phyloP scores from a whole-genome alignment of 2,113 vertebrate genomes.

The Semicossyphus pulcher region DNA sequence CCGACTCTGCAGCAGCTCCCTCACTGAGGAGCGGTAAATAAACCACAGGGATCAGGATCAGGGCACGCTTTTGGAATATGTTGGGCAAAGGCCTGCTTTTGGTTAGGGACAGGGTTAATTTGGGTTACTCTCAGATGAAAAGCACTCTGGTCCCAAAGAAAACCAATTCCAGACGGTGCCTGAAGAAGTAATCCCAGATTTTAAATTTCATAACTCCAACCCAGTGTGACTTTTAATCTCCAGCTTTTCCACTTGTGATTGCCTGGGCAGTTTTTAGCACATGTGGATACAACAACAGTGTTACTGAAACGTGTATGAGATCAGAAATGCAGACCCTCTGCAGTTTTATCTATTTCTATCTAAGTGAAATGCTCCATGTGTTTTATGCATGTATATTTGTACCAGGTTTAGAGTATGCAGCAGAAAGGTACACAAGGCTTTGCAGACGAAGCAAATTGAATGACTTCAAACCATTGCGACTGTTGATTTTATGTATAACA shows the following conservation, averaged over 20 bases:
- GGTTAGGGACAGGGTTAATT: constrained; percentile 62
- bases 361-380: too few relatives aligned
- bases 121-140: constrained; percentile 61
- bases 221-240: constrained; percentile 37
- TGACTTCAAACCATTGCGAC: not conserved
- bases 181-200: constrained; percentile 62
- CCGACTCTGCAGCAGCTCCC: constrained; percentile 31
- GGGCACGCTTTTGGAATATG: constrained; percentile 29
- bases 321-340: not conserved
- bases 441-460: not conserved
- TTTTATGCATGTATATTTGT: too few relatives aligned
- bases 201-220: constrained; percentile 40
- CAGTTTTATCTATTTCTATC: too few relatives aligned
- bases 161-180: constrained; percentile 53
- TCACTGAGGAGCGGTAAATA: constrained; percentile 33
- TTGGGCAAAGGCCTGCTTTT: constrained; percentile 27
- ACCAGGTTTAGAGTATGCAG: too few relatives aligned
- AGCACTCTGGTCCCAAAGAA: constrained; percentile 52
- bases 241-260: constrained; percentile 30
- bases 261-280: constrained; percentile 24
- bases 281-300: not conserved
- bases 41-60: constrained; percentile 44
- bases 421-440: too few relatives aligned
- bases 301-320: not conserved
- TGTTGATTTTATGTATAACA: not conserved